Conservation (phyloP, 2,888 invertebrate species). For the Cordylochernes scorpioides region DNA sequence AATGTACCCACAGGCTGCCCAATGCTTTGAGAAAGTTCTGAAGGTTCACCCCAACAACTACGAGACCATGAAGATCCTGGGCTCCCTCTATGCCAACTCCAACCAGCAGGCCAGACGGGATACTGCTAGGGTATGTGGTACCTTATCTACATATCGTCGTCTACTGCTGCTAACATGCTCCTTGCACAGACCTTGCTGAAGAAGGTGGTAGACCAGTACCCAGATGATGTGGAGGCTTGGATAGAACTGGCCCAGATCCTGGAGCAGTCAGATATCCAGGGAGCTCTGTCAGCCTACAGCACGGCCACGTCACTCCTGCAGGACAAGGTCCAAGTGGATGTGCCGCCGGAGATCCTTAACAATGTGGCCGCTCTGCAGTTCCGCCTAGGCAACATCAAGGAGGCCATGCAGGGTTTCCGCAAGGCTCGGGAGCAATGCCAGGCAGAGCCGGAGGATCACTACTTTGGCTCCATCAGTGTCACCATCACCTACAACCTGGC, state of each 20-base stretch:
- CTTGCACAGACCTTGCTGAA: constrained; percentile 48
- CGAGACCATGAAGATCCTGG: constrained; percentile 97
- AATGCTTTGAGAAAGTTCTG: constrained; percentile 92
- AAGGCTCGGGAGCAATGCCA: constrained; percentile 58
- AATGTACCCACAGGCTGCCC: constrained; percentile 47
- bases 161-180: neutral
- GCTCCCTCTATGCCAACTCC: constrained; percentile 77
- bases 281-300: constrained; percentile 66
- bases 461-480: constrained; percentile 83
- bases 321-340: constrained; percentile 72
- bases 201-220: constrained; percentile 77
- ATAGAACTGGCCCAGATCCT: constrained; percentile 93
- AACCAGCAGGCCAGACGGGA: constrained; percentile 61
- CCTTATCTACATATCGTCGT: neutral
- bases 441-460: constrained; percentile 65
- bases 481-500: constrained; percentile 90
- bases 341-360: constrained; percentile 89
- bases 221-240: constrained; percentile 97
- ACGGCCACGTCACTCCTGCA: constrained; percentile 73
- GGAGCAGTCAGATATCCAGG: constrained; percentile 68
- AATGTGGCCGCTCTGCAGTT: constrained; percentile 77
- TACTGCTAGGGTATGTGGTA: constrained; percentile 10
- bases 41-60: constrained; percentile 93
- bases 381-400: constrained; percentile 53
- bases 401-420: constrained; percentile 49